Evolutionary conservation across 1,140 invertebrate genomes (phyloP).

Genomic region (Uloborus diversus): DNA sequence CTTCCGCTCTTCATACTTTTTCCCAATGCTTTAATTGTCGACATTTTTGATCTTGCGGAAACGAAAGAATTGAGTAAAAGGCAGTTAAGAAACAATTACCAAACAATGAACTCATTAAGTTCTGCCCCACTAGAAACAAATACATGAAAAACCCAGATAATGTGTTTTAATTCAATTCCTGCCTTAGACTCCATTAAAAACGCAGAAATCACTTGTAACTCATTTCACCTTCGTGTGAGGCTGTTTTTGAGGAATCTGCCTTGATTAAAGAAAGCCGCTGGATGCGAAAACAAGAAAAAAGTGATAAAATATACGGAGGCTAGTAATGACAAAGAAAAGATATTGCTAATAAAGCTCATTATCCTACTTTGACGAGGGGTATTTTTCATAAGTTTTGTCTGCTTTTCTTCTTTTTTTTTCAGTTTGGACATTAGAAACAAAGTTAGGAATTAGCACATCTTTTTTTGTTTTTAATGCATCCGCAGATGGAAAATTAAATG

Average conservation of each 20-base stretch:
- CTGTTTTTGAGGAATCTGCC: slow-evolving; percentile 11
- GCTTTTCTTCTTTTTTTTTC: neutral
- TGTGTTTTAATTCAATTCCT: slow-evolving; percentile 50
- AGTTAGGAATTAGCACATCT: slow-evolving; percentile 18
- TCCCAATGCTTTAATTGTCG: slow-evolving; percentile 45
- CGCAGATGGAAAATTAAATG: slow-evolving; percentile 35
- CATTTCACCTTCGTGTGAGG: slow-evolving; percentile 26
- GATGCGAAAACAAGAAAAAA: slow-evolving; percentile 8
- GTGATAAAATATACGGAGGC: slow-evolving; percentile 42
- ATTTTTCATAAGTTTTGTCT: slow-evolving; percentile 41
- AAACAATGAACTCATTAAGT: slow-evolving; percentile 53
- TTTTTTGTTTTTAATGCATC: neutral
- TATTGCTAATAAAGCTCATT: slow-evolving; percentile 43
- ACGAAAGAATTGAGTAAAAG: slow-evolving; percentile 33
- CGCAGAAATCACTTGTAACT: slow-evolving; percentile 32
- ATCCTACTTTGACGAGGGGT: slow-evolving; percentile 18
- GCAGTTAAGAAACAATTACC: slow-evolving; percentile 54
- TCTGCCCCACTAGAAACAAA: slow-evolving; percentile 36
- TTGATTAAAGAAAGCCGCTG: slow-evolving; percentile 46
- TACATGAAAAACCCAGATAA: slow-evolving; percentile 30
- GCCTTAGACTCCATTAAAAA: slow-evolving; percentile 31
- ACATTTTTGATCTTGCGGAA: slow-evolving; percentile 40
- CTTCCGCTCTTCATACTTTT: slow-evolving; percentile 12
- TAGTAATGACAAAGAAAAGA: slow-evolving; percentile 45
- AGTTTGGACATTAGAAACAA: slow-evolving; percentile 14